A percentile compares a stretch with the other conserved stretches of the same genome.
Conservation (phyloP, 1,140 invertebrate species). For the Formica selysi region DNA sequence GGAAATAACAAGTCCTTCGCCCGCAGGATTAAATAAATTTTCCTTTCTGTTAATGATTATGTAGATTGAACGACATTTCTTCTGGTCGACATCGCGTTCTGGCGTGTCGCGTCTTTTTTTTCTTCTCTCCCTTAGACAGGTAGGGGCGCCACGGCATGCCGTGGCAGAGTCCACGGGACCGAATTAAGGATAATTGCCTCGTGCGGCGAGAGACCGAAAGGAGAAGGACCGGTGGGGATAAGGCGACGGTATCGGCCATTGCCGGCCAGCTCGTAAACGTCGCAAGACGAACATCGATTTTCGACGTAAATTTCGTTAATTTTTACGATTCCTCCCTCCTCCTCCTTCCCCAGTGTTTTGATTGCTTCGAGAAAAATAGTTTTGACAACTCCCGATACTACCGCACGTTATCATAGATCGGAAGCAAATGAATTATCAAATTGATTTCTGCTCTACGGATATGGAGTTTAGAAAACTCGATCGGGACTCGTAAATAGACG, state of each 20-base stretch:
- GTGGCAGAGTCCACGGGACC: constrained; percentile 65
- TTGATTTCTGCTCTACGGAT: neutral
- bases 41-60: constrained; percentile 86
- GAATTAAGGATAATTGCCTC: constrained; percentile 83
- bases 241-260: constrained; percentile 66
- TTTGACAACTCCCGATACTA: neutral
- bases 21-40: constrained; percentile 84
- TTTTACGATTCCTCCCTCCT: constrained; percentile 3
- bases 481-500: neutral
- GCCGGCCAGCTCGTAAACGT: constrained; percentile 60
- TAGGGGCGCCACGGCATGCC: neutral
- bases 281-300: constrained; percentile 65
- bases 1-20: constrained; percentile 82
- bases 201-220: constrained; percentile 47
- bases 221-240: constrained; percentile 41
- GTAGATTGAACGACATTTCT: constrained; percentile 85
- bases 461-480: neutral
- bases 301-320: constrained; percentile 29
- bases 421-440: neutral
- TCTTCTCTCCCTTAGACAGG: neutral
- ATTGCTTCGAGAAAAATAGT: neutral
- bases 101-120: constrained; percentile 49
- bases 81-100: constrained; percentile 48
- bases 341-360: neutral
- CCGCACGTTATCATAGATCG: neutral